Conservation (phyloP, 2,888 invertebrate species). For the Ypsolopha sequella region DNA sequence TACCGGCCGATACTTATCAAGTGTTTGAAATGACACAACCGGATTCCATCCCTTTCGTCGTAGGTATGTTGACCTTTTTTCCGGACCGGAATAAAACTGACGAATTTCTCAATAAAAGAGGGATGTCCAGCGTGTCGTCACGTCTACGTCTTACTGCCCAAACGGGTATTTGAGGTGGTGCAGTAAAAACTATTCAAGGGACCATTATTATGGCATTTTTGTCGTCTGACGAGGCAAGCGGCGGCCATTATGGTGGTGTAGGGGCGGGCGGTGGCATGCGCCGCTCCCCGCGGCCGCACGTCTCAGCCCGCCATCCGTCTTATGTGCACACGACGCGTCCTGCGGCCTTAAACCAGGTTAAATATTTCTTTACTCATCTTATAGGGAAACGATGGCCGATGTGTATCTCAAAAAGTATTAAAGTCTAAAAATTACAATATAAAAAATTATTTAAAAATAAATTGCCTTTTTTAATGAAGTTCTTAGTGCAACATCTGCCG, state of each 20-base stretch:
- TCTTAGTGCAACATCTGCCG: background rate
- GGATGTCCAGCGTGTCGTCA: slow-evolving; percentile 62
- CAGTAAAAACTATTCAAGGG: slow-evolving; percentile 66
- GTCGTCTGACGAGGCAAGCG: slow-evolving; percentile 67
- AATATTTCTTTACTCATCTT: background rate
- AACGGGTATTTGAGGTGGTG: slow-evolving; percentile 61
- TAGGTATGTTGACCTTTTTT: slow-evolving; percentile 43
- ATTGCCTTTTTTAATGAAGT: no score
- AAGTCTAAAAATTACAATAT: no score
- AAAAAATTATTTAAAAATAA: no score
- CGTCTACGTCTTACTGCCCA: slow-evolving; percentile 47
- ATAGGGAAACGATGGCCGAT: no score
- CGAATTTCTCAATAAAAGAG: slow-evolving; percentile 71
- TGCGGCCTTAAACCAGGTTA: background rate
- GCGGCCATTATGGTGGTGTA: slow-evolving; percentile 53
- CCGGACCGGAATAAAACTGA: slow-evolving; percentile 58
- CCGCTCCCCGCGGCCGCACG: slow-evolving; percentile 19
- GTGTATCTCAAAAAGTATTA: no score
- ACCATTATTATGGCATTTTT: slow-evolving; percentile 72
- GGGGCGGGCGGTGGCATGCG: slow-evolving; percentile 25
- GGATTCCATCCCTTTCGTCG: slow-evolving; percentile 50
- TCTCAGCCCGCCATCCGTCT: slow-evolving; percentile 58
- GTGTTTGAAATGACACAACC: slow-evolving; percentile 71
- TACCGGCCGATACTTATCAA: slow-evolving; percentile 63
- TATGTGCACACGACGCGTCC: slow-evolving; percentile 64